Percentiles rank a stretch among this genome's conserved stretches.
phyloP scores from a whole-genome alignment of 2,888 invertebrate species.

The Lithodes maja region DNA sequence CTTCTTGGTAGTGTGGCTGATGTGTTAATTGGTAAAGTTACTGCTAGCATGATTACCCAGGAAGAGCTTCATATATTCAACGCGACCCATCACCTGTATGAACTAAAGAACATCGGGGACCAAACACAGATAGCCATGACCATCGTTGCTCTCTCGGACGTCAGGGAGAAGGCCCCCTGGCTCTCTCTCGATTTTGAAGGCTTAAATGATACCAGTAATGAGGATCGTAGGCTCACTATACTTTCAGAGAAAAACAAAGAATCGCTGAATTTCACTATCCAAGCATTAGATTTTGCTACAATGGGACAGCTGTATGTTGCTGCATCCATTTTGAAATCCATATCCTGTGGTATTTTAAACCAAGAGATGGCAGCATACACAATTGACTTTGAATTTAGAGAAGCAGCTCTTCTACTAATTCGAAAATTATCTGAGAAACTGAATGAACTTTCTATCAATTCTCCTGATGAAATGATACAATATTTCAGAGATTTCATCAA shows the following conservation, averaged over 20 bases:
- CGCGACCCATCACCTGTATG: background rate
- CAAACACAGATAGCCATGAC: conserved; percentile 45
- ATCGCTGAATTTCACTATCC: conserved; percentile 3
- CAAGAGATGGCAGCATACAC: conserved; percentile 39
- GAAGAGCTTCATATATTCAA: conserved; percentile 19
- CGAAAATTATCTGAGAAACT: conserved; percentile 27
- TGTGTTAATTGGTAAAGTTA: conserved; percentile 29
- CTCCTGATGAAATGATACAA: conserved; percentile 30
- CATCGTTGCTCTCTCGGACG: conserved; percentile 16
- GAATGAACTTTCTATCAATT: conserved; percentile 11
- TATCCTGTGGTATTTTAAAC: conserved; percentile 24
- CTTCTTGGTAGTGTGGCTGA: conserved; percentile 18
- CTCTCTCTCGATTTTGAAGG: conserved; percentile 12
- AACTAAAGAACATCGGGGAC: conserved; percentile 26
- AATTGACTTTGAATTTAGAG: conserved; percentile 49
- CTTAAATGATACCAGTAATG: background rate
- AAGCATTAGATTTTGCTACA: conserved; percentile 38
- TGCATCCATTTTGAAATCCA: conserved; percentile 21
- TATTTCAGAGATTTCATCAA: conserved; percentile 32
- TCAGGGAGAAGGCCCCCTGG: conserved; percentile 33
- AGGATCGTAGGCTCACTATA: background rate
- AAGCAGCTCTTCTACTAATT: conserved; percentile 19
- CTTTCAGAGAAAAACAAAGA: conserved; percentile 32
- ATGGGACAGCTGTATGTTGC: conserved; percentile 31
- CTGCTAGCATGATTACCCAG: conserved; percentile 42